A percentile compares a stretch with the other conserved stretches of the same genome.
These are phyloP conservation scores for Leptestheria dahalacensis DNA, from an alignment of 1,140 invertebrate genomes.

Conservation along the genomic window DNA sequence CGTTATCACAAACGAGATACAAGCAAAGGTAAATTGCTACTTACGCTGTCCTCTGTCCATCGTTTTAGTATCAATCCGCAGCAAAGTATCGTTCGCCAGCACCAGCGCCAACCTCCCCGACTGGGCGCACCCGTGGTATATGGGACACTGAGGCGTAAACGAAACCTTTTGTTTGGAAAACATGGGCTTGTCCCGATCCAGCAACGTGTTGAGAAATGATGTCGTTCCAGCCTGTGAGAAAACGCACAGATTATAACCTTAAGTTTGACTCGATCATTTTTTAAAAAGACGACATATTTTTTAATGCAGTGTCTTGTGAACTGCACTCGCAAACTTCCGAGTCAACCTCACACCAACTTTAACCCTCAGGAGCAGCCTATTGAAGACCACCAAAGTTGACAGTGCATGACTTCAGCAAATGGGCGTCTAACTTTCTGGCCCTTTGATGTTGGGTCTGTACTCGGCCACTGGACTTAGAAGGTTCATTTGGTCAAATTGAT, in stretches of 20 bases:
- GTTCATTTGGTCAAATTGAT: too few relatives aligned
- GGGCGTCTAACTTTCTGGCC: too few relatives aligned
- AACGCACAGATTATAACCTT: neutral
- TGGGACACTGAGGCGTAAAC: slow-evolving; percentile 54
- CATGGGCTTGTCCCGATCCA: slow-evolving; percentile 42
- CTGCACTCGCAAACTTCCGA: too few relatives aligned
- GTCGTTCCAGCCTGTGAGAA: slow-evolving; percentile 4
- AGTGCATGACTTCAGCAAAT: too few relatives aligned
- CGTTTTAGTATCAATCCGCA: slow-evolving; percentile 65
- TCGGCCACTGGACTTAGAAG: too few relatives aligned
- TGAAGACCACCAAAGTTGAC: too few relatives aligned
- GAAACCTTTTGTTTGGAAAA: slow-evolving; percentile 63
- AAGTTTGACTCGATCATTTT: neutral
- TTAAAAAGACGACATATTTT: neutral
- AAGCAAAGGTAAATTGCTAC: slow-evolving; percentile 1
- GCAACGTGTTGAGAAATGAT: neutral
- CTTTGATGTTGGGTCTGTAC: too few relatives aligned
- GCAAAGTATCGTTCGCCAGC: slow-evolving; percentile 63
- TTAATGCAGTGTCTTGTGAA: too few relatives aligned
- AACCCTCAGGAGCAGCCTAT: too few relatives aligned
- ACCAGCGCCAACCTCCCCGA: slow-evolving; percentile 69
- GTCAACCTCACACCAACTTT: too few relatives aligned
- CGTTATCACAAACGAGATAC: slow-evolving; percentile 15
- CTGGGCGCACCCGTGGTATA: slow-evolving; percentile 62
- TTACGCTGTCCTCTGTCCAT: slow-evolving; percentile 62